Evolutionary conservation across 2,797 vertebrate species (phyloP).

Genomic region (Falco concolor): DNA sequence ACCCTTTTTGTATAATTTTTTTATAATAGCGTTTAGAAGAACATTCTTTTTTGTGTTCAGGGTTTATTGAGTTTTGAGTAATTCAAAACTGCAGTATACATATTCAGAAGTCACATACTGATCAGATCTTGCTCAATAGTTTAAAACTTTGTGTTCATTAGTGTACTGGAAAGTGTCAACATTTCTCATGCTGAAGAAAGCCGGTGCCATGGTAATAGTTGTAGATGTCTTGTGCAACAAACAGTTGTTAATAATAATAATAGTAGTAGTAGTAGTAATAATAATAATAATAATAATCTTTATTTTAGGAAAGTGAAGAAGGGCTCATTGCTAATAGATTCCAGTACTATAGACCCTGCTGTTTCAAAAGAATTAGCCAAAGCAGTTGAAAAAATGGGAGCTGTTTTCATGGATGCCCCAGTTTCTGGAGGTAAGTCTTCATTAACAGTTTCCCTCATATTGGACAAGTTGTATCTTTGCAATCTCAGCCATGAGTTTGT

Average conservation of each 20-base stretch:
- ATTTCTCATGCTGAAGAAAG: neutral
- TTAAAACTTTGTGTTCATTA: neutral
- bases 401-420: slow-evolving; percentile 98
- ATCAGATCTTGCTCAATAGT: neutral
- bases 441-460: neutral
- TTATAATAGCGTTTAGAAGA: neutral
- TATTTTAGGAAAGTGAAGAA: slow-evolving; percentile 92
- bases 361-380: slow-evolving; percentile 93
- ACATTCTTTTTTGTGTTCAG: neutral
- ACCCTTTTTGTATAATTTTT: neutral
- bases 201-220: neutral
- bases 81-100: neutral
- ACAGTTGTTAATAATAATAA: neutral
- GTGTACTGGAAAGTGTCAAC: neutral
- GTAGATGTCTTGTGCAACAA: neutral
- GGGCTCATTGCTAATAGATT: slow-evolving; percentile 95
- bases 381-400: slow-evolving; percentile 93
- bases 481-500: neutral
- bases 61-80: neutral
- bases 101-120: neutral
- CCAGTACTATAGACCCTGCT: slow-evolving; percentile 94
- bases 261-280: neutral
- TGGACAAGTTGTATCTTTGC: neutral
- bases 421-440: slow-evolving; percentile 91
- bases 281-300: neutral